These are phyloP conservation scores for Dryobates pubescens DNA, from an alignment of 2,797 vertebrate genomes.

Conservation along the genomic window DNA sequence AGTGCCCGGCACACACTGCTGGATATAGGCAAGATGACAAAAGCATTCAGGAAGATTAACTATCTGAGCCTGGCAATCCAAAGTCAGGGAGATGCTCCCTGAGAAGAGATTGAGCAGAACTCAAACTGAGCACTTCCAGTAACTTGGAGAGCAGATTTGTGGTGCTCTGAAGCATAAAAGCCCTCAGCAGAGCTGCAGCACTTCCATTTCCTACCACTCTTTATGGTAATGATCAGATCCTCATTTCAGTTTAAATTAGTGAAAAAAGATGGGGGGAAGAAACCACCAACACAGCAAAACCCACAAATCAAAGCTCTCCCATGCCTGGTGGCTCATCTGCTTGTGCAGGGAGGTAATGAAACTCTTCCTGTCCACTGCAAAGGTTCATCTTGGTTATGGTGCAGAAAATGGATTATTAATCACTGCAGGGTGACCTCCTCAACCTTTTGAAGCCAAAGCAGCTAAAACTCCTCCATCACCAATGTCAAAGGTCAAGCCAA, in stretches of 20 bases:
- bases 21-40: background rate
- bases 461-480: background rate
- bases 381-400: background rate
- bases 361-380: background rate
- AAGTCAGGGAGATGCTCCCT: background rate
- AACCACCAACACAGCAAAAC: no score
- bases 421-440: background rate
- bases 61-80: background rate
- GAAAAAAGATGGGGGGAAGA: background rate
- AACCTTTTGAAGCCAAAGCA: background rate
- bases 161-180: background rate
- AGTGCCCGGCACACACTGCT: accelerated
- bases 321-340: background rate
- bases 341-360: background rate
- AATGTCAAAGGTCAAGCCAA: background rate
- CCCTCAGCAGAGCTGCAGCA: accelerated
- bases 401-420: background rate
- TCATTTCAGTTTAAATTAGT: constrained; percentile 20
- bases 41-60: background rate
- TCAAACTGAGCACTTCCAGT: background rate
- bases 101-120: background rate
- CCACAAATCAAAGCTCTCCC: background rate
- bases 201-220: background rate
- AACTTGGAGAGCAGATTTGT: background rate
- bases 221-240: constrained; percentile 9